A percentile compares a stretch with the other conserved stretches of the same genome.
Conservation (phyloP, 2,113 vertebrate species). For the Elgaria multicarinata region DNA sequence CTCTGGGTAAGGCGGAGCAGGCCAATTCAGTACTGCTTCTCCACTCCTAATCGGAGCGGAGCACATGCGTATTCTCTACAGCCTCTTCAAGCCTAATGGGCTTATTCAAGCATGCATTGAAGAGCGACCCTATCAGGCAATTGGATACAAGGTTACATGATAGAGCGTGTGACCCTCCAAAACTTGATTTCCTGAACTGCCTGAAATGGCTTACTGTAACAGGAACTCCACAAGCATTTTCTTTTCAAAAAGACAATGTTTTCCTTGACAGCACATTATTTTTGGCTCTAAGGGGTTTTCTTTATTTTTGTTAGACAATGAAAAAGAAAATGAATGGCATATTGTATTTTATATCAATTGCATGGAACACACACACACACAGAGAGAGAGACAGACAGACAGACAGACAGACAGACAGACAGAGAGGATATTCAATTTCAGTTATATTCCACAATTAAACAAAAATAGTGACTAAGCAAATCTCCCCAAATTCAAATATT, state of each 20-base stretch:
- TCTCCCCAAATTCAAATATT: conserved; percentile 28
- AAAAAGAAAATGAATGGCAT: conserved; percentile 60
- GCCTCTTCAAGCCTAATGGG: conserved; percentile 59
- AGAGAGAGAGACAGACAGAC: conserved; percentile 19
- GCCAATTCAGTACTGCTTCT: too few relatives aligned
- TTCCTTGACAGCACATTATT: conserved; percentile 53
- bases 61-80: conserved; percentile 72
- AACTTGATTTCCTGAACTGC: conserved; percentile 60
- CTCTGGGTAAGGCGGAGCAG: too few relatives aligned
- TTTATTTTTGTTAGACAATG: conserved; percentile 37
- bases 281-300: conserved; percentile 41
- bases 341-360: conserved; percentile 46
- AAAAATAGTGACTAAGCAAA: conserved; percentile 48
- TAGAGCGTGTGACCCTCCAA: conserved; percentile 59
- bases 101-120: conserved; percentile 56
- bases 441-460: conserved; percentile 52
- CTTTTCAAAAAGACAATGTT: conserved; percentile 61
- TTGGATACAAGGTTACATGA: conserved; percentile 63
- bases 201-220: conserved; percentile 61
- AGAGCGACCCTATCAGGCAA: conserved; percentile 60
- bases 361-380: conserved; percentile 43
- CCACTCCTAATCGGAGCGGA: too few relatives aligned
- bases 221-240: conserved; percentile 47
- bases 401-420: conserved; percentile 33
- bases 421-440: conserved; percentile 51